phyloP scores from a whole-genome alignment of 2,797 vertebrate species.

The Hyperoplus immaculatus region DNA sequence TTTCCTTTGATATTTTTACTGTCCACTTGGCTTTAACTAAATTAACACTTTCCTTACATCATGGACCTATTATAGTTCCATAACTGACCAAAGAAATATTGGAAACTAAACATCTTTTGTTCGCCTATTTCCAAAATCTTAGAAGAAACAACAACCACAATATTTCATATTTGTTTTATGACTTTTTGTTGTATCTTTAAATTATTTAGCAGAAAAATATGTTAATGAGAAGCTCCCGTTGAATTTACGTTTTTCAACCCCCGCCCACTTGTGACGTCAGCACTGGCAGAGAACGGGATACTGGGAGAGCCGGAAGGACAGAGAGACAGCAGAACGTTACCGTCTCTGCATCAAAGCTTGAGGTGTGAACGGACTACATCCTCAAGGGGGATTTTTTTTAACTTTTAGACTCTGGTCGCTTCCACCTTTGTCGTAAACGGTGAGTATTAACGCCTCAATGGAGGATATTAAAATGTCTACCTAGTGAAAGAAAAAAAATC shows the following conservation, averaged over 20 bases:
- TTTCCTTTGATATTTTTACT: not conserved
- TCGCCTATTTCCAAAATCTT: not conserved
- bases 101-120: not conserved
- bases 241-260: not conserved
- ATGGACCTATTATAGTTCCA: not conserved
- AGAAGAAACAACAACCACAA: no score
- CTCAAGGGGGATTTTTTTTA: conserved; percentile 3
- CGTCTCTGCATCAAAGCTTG: not conserved
- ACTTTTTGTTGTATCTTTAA: not conserved
- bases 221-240: not conserved
- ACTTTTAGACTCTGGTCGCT: not conserved
- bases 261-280: conserved; percentile 53
- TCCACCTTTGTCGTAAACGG: conserved; percentile 30
- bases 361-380: conserved; percentile 3
- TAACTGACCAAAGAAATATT: not conserved
- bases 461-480: not conserved
- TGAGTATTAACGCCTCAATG: conserved; percentile 33
- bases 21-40: not conserved
- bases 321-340: not conserved
- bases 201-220: not conserved
- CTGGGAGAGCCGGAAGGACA: conserved; percentile 69
- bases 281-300: conserved; percentile 33
- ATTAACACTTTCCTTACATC: not conserved
- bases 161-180: no score
- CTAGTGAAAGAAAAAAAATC: not conserved